These are phyloP conservation scores for Clanis bilineata DNA, from an alignment of 2,888 invertebrate species.

Conservation along the genomic window DNA sequence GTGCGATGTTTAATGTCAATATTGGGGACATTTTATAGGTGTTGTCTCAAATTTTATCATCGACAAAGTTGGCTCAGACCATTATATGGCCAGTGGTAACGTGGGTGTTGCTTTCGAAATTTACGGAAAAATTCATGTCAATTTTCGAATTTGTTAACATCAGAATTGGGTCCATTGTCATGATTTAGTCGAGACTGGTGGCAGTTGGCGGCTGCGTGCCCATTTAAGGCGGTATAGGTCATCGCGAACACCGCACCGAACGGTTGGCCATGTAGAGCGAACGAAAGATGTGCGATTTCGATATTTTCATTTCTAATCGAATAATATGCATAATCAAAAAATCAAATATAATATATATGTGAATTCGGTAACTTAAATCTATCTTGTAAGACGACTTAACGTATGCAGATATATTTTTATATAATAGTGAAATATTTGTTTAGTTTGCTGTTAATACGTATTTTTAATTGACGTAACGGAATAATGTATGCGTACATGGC, in stretches of 20 bases:
- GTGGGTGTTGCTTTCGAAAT: slow-evolving; percentile 8
- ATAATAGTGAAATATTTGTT: background rate
- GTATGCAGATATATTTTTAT: too few species aligned
- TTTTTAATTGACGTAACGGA: slow-evolving; percentile 7
- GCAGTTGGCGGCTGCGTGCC: slow-evolving; percentile 56
- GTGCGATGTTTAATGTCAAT: slow-evolving; percentile 59
- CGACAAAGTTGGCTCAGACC: background rate
- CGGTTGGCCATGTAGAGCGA: slow-evolving; percentile 42
- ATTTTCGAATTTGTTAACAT: slow-evolving; percentile 15
- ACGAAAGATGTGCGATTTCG: slow-evolving; percentile 35
- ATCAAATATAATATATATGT: too few species aligned
- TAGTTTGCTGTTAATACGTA: background rate
- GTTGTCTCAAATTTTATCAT: background rate
- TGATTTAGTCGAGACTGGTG: slow-evolving; percentile 59
- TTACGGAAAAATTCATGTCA: slow-evolving; percentile 26
- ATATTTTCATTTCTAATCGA: slow-evolving; percentile 21
- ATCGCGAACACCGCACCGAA: slow-evolving; percentile 42
- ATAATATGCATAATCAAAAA: slow-evolving; percentile 12
- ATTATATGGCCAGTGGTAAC: background rate
- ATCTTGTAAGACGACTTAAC: too few species aligned
- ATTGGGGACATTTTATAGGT: background rate
- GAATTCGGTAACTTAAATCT: too few species aligned
- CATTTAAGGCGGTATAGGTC: slow-evolving; percentile 67
- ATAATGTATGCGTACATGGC: slow-evolving; percentile 24
- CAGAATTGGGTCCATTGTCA: slow-evolving; percentile 39